phyloP scores from a whole-genome alignment of 2,888 invertebrate genomes.

The Deroplatys truncata region DNA sequence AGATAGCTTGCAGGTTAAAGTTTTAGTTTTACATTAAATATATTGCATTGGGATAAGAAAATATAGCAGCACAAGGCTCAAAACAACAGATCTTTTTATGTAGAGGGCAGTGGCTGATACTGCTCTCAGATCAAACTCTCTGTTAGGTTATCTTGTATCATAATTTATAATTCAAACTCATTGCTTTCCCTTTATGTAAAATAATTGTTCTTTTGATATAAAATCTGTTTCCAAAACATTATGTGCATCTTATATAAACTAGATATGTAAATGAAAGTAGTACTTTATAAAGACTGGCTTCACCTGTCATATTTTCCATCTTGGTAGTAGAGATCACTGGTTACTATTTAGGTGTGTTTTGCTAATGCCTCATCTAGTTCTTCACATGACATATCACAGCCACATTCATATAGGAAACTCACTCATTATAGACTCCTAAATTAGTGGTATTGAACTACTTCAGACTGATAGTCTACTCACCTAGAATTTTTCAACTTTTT shows the following conservation, averaged over 20 bases:
- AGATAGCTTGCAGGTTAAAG: background rate
- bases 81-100: background rate
- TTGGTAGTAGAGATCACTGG: background rate
- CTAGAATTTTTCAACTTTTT: slow-evolving; percentile 3
- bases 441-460: background rate
- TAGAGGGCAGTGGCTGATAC: background rate
- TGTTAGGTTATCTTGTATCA: background rate
- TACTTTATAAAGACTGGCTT: background rate
- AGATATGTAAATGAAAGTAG: background rate
- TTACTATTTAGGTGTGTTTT: slow-evolving; percentile 15
- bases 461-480: background rate
- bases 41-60: background rate
- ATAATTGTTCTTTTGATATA: background rate
- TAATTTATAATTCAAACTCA: background rate
- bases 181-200: background rate
- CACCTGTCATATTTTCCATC: background rate
- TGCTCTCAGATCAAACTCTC: background rate
- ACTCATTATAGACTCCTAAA: background rate
- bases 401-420: background rate
- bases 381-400: slow-evolving; percentile 18
- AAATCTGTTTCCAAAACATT: background rate
- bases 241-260: background rate
- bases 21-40: background rate
- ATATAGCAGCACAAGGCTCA: background rate
- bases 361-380: slow-evolving; percentile 7